A percentile compares a stretch with the other conserved stretches of the same genome.
phyloP scores from a whole-genome alignment of 2,113 vertebrate species.

The Mesitornis unicolor region DNA sequence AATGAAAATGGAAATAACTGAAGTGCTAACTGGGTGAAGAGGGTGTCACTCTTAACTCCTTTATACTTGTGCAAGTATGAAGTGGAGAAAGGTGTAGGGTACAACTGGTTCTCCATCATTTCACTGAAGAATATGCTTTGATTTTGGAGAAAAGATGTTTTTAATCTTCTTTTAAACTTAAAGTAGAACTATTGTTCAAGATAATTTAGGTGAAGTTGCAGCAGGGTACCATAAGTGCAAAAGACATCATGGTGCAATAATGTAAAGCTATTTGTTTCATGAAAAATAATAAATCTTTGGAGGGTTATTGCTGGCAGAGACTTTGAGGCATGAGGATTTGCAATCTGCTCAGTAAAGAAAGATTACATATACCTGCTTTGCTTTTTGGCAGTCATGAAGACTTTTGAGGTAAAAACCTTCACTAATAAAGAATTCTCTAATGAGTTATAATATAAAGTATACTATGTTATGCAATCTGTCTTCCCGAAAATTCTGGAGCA shows the following conservation, averaged over 20 bases:
- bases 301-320: neutral
- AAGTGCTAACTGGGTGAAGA: neutral
- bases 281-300: neutral
- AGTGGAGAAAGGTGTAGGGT: neutral
- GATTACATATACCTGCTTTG: neutral
- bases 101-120: neutral
- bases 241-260: neutral
- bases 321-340: neutral
- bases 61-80: accelerated
- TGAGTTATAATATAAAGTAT: neutral
- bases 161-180: neutral
- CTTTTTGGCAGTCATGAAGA: too few species aligned
- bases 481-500: neutral
- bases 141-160: neutral
- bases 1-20: neutral
- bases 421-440: neutral
- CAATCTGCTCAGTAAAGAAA: neutral
- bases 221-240: neutral
- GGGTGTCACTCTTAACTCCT: too few species aligned
- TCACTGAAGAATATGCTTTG: neutral
- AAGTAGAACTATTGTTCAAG: neutral
- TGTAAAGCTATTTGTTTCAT: neutral
- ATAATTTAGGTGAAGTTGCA: neutral
- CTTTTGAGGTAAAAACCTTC: neutral
- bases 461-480: neutral